phyloP scores from a whole-genome alignment of 2,888 invertebrate genomes.

The Cataglyphis altisquamis region DNA sequence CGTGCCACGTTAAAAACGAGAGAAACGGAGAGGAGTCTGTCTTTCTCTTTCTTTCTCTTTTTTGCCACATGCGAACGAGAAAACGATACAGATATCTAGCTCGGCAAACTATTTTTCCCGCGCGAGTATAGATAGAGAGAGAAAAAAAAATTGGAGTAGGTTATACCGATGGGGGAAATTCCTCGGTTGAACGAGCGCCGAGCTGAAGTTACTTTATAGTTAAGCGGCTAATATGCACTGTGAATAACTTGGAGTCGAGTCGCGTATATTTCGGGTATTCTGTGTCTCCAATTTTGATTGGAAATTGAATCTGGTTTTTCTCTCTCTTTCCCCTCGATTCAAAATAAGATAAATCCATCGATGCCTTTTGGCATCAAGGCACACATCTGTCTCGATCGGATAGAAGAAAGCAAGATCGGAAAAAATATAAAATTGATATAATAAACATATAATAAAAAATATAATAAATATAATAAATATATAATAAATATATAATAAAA shows the following conservation, averaged over 20 bases:
- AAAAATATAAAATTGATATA: neutral
- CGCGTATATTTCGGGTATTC: constrained; percentile 32
- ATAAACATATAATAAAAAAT: no score
- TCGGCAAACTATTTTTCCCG: constrained; percentile 44
- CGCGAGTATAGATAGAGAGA: constrained; percentile 1
- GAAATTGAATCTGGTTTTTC: constrained; percentile 19
- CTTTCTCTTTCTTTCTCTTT: neutral
- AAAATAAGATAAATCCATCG: neutral
- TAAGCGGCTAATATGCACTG: constrained; percentile 45
- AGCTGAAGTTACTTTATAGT: constrained; percentile 48
- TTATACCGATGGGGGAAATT: constrained; percentile 39
- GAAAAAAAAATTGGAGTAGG: constrained; percentile 39
- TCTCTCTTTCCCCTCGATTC: neutral
- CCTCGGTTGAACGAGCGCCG: constrained; percentile 44
- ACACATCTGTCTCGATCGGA: neutral
- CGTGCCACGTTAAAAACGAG: constrained; percentile 2
- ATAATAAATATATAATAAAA: no score
- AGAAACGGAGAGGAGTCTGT: neutral
- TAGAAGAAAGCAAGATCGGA: neutral
- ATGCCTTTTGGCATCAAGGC: neutral
- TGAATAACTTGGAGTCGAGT: constrained; percentile 44
- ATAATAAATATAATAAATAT: no score
- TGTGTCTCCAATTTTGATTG: neutral
- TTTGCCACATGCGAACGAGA: constrained; percentile 8
- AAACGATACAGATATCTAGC: constrained; percentile 25